Percentiles rank a stretch among this genome's conserved stretches.
phyloP scores from a whole-genome alignment of 2,888 invertebrate genomes.

The Drosophila yooni region DNA sequence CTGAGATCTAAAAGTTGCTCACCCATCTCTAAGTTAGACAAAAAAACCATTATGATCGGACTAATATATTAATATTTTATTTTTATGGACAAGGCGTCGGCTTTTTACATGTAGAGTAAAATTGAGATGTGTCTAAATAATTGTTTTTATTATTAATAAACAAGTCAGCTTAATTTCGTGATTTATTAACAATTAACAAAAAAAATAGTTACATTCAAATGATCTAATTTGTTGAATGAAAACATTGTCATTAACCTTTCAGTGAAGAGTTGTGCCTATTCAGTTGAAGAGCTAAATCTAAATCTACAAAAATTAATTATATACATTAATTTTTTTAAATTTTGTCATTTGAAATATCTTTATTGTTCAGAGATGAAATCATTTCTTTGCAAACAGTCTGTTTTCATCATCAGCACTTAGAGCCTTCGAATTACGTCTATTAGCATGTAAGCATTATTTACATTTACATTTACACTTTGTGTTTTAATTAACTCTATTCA shows the following conservation, averaged over 20 bases:
- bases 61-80: neutral
- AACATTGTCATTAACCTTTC: neutral
- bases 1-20: neutral
- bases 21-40: neutral
- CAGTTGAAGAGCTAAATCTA: neutral
- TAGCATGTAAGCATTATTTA: conserved; percentile 56
- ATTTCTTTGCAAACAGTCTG: conserved; percentile 45
- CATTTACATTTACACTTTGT: conserved; percentile 38
- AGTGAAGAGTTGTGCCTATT: neutral
- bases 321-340: neutral
- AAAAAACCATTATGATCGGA: neutral
- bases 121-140: neutral
- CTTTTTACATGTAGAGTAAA: neutral
- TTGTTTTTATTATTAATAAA: neutral
- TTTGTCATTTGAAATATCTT: conserved; percentile 7
- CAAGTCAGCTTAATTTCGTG: neutral
- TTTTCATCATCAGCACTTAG: conserved; percentile 36
- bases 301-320: neutral
- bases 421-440: conserved; percentile 32
- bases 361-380: conserved; percentile 46
- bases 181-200: neutral
- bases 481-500: conserved; percentile 45
- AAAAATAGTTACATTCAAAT: neutral
- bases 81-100: neutral
- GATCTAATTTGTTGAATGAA: neutral